Evolutionary conservation across 2,113 vertebrate genomes (phyloP).

Genomic region (Camelus dromedarius): DNA sequence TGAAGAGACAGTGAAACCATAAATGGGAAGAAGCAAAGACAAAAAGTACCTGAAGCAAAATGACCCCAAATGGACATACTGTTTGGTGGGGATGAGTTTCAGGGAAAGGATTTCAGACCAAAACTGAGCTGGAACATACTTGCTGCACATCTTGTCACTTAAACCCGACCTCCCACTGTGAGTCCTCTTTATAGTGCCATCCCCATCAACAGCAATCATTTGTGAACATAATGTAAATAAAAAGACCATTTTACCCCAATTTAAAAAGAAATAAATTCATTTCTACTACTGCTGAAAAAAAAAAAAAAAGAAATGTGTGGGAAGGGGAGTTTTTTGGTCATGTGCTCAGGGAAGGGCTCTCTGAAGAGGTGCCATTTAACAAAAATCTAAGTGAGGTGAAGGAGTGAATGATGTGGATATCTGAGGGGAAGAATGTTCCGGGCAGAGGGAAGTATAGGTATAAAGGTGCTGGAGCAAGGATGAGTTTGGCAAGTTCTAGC

Average conservation of each 20-base stretch:
- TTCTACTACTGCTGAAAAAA: background rate
- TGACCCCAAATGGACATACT: background rate
- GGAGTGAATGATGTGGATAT: background rate
- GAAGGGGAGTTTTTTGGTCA: background rate
- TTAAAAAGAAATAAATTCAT: background rate
- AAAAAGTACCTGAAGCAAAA: background rate
- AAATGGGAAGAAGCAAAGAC: background rate
- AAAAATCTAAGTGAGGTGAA: background rate
- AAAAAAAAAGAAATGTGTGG: background rate
- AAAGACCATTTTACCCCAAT: background rate
- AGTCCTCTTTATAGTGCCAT: background rate
- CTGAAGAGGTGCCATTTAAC: constrained; percentile 29
- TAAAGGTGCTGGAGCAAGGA: background rate
- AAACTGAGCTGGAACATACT: background rate
- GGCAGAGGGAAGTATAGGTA: background rate
- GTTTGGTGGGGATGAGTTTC: background rate
- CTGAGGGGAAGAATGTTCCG: background rate
- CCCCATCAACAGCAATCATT: background rate
- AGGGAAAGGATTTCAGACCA: background rate
- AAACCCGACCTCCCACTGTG: background rate
- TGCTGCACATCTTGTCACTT: background rate
- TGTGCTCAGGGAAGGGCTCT: background rate
- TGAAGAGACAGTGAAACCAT: background rate
- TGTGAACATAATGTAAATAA: background rate
- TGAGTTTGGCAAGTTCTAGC: background rate